Percentiles rank a stretch among this genome's conserved stretches.
These are phyloP conservation scores for Limnodromus scolopaceus DNA, from an alignment of 2,797 vertebrate genomes.

Conservation along the genomic window DNA sequence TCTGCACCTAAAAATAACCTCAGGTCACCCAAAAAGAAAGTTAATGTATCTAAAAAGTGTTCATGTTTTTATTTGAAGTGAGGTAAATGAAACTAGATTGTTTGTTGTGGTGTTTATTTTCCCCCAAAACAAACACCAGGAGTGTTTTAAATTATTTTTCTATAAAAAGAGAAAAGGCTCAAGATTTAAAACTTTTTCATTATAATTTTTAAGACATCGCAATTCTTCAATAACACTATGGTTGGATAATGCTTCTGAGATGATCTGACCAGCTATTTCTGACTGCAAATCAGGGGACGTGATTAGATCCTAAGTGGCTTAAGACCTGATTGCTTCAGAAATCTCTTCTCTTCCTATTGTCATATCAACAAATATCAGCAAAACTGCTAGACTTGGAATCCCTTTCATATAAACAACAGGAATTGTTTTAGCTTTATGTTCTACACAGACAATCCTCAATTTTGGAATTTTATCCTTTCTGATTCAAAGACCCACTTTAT, in stretches of 20 bases:
- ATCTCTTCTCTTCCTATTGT: slow-evolving; percentile 19
- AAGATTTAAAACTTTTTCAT: not conserved
- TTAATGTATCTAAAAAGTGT: not conserved
- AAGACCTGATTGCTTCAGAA: not conserved
- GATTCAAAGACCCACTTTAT: slow-evolving; percentile 12
- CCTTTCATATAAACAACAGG: slow-evolving; percentile 6
- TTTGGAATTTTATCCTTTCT: slow-evolving; percentile 30
- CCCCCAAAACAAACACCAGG: accelerated
- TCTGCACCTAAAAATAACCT: not conserved
- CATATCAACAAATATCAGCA: slow-evolving; percentile 23
- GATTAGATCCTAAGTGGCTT: slow-evolving; percentile 31
- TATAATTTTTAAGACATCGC: not conserved
- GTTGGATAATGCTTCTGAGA: not conserved
- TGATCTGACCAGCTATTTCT: not conserved
- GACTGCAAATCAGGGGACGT: not conserved
- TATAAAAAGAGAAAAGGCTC: not conserved
- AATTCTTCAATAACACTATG: not conserved
- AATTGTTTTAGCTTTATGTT: not conserved
- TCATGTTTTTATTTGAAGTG: not conserved
- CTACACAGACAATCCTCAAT: not conserved
- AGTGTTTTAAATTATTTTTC: not conserved
- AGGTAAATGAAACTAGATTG: not conserved
- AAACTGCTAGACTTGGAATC: slow-evolving; percentile 13
- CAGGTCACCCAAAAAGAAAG: not conserved
- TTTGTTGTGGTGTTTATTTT: accelerated